Evolutionary conservation across 2,888 invertebrate genomes (phyloP).

Genomic region (Pemphredon lugubris): DNA sequence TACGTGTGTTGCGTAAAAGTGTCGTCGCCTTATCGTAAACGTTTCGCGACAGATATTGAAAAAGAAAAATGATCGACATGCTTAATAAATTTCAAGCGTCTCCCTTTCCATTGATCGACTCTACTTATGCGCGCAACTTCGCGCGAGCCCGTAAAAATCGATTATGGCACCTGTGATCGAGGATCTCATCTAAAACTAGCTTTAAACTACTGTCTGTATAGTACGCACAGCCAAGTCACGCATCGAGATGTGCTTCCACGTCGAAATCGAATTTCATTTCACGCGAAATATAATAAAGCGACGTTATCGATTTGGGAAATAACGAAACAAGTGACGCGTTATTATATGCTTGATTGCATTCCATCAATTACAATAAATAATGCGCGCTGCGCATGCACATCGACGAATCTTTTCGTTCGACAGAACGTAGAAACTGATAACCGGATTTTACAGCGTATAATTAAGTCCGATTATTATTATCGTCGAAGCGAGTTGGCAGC

Average conservation of each 20-base stretch:
- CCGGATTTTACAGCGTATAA: conserved; percentile 3
- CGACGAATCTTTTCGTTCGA: not conserved
- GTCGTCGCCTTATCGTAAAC: no score
- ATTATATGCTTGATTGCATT: conserved; percentile 3
- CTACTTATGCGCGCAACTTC: not conserved
- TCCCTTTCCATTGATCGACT: conserved; percentile 41
- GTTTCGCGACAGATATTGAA: no score
- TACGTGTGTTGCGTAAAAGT: no score
- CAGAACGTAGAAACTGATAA: not conserved
- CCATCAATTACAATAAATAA: conserved; percentile 6
- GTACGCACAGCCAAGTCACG: not conserved
- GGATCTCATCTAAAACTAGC: not conserved
- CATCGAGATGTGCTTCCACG: not conserved
- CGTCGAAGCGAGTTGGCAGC: not conserved
- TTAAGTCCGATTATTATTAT: not conserved
- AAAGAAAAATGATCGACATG: not conserved
- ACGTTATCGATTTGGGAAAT: not conserved
- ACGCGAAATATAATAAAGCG: no score
- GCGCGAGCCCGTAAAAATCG: not conserved
- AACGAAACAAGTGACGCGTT: not conserved
- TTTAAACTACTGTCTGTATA: not conserved
- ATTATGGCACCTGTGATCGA: not conserved
- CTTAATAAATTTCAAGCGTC: conserved; percentile 14
- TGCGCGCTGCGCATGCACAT: not conserved
- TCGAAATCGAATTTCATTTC: not conserved